A percentile compares a stretch with the other conserved stretches of the same genome.
These are phyloP conservation scores for Istiophorus platypterus DNA, from an alignment of 2,113 vertebrate species.

Conservation along the genomic window DNA sequence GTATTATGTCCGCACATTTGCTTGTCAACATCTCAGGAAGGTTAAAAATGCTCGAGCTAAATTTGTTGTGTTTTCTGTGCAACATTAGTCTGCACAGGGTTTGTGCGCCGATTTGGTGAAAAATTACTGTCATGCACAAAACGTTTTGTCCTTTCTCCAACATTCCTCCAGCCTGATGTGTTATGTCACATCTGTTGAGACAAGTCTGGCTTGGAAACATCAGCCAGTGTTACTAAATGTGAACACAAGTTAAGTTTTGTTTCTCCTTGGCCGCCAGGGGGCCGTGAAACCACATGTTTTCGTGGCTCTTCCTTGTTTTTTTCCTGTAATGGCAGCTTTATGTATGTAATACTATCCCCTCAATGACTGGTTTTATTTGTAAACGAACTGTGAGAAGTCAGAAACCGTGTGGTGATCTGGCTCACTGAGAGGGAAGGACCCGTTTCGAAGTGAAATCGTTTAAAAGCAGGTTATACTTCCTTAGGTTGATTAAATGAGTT, in stretches of 20 bases:
- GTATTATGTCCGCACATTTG: not conserved
- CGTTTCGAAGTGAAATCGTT: not conserved
- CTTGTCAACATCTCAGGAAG: constrained; percentile 22
- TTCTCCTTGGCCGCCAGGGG: constrained; percentile 56
- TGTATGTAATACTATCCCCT: not conserved
- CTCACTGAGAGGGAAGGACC: not conserved
- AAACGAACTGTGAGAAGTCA: constrained; percentile 41
- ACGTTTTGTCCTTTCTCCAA: constrained; percentile 57
- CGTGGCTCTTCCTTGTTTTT: constrained; percentile 44
- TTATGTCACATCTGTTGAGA: constrained; percentile 63
- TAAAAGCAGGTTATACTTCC: not conserved
- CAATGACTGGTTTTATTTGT: not conserved
- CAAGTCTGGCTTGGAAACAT: constrained; percentile 56
- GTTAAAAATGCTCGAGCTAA: not conserved
- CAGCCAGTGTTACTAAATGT: constrained; percentile 49
- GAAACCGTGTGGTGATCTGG: not conserved
- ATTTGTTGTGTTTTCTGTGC: constrained; percentile 18
- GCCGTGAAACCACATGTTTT: not conserved
- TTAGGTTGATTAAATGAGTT: not conserved
- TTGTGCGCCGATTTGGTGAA: constrained; percentile 7
- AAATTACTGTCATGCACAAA: constrained; percentile 33
- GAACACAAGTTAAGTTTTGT: not conserved
- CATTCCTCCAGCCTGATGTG: constrained; percentile 72
- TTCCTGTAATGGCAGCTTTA: constrained; percentile 39
- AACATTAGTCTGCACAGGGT: not conserved